Evolutionary conservation across 23 tunicate genomes (phyloP).

Genomic region (Halocynthia aurantium): DNA sequence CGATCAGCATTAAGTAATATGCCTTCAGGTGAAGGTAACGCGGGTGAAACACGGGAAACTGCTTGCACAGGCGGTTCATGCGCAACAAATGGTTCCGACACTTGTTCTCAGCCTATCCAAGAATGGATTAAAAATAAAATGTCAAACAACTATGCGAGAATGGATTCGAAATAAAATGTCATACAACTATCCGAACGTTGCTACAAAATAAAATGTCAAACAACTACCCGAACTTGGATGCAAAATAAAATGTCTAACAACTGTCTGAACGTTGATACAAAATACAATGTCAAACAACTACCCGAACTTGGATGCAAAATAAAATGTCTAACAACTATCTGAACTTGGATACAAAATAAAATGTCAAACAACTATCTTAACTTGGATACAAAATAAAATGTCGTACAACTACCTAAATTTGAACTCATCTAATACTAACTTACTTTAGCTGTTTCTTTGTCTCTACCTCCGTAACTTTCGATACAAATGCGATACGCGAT

Average conservation of each 20-base stretch:
- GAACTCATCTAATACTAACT: neutral
- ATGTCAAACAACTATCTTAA: too few relatives aligned
- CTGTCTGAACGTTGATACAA: too few relatives aligned
- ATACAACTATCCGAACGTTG: too few relatives aligned
- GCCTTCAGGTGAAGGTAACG: constrained; percentile 31
- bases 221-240: too few relatives aligned
- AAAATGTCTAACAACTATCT: too few relatives aligned
- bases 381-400: neutral
- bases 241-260: too few relatives aligned
- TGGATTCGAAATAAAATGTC: too few relatives aligned
- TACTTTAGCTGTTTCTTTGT: constrained; percentile 39
- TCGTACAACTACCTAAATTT: neutral
- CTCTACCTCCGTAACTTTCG: constrained; percentile 20
- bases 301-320: neutral
- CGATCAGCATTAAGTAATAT: constrained; percentile 20
- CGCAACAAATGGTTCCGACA: constrained; percentile 15
- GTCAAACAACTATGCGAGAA: too few relatives aligned
- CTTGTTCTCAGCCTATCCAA: constrained; percentile 16
- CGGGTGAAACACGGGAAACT: constrained; percentile 54
- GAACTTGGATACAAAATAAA: too few relatives aligned
- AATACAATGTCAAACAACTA: neutral
- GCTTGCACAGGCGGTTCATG: constrained; percentile 27
- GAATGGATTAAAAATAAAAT: too few relatives aligned
- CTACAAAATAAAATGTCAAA: too few relatives aligned
- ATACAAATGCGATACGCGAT: constrained; percentile 7